A percentile compares a stretch with the other conserved stretches of the same genome.
These are phyloP conservation scores for Corythornis madagascariensis DNA, from an alignment of 2,113 vertebrate genomes.

Conservation along the genomic window DNA sequence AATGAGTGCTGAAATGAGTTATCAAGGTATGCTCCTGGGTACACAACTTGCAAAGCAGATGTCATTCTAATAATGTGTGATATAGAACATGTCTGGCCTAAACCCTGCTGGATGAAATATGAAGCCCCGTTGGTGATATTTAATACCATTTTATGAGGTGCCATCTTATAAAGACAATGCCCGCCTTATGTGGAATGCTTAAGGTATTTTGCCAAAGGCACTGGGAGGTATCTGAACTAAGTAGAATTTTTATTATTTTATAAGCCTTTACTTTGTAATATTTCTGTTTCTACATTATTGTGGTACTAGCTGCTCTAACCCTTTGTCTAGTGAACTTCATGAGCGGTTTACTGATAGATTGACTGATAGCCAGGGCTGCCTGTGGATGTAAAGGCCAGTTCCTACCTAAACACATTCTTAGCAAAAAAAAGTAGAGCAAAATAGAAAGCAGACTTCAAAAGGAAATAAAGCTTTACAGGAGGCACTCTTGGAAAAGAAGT, in stretches of 20 bases:
- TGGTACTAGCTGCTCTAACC: constrained; percentile 78
- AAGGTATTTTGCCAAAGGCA: constrained; percentile 85
- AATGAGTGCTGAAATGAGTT: constrained; percentile 86
- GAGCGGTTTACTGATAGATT: constrained; percentile 72
- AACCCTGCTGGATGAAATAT: constrained; percentile 90
- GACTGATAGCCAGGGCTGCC: constrained; percentile 70
- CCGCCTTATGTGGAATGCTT: constrained; percentile 85
- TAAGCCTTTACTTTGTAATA: constrained; percentile 92
- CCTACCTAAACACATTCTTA: constrained; percentile 65
- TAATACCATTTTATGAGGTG: constrained; percentile 98
- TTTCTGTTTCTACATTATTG: constrained; percentile 87
- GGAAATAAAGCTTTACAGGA: constrained; percentile 41
- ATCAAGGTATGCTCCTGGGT: constrained; percentile 87
- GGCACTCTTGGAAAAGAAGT: constrained; percentile 41
- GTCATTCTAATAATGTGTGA: constrained; percentile 97
- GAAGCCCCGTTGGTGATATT: constrained; percentile 88
- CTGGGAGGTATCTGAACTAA: constrained; percentile 84
- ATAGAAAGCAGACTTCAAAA: background rate
- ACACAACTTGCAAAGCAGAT: constrained; percentile 90
- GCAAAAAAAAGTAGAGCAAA: constrained; percentile 25
- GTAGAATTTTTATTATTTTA: constrained; percentile 95
- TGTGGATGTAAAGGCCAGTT: constrained; percentile 68
- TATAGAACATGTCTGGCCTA: constrained; percentile 88
- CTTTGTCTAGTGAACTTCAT: constrained; percentile 76
- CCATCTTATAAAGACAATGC: constrained; percentile 85